Evolutionary conservation across 2,113 vertebrate genomes (phyloP).

Genomic region (Hypomesus transpacificus): DNA sequence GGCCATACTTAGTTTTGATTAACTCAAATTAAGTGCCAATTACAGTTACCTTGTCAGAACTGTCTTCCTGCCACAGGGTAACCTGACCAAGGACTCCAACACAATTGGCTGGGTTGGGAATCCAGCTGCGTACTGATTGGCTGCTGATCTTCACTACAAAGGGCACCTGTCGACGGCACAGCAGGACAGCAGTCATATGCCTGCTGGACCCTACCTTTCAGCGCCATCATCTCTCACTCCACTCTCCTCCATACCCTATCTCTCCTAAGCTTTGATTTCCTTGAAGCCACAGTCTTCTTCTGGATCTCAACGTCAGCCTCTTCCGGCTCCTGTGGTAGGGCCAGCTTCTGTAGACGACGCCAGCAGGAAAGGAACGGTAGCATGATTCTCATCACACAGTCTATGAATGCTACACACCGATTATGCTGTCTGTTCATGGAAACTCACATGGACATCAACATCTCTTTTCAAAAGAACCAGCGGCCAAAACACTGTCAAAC

Average conservation of each 20-base stretch:
- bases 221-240: neutral
- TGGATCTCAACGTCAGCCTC: constrained; percentile 20
- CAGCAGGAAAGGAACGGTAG: too few species aligned
- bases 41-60: constrained; percentile 43
- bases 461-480: too few species aligned
- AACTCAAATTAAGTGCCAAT: neutral
- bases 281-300: constrained; percentile 26
- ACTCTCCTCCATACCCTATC: constrained; percentile 44
- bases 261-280: constrained; percentile 38
- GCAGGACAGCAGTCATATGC: neutral
- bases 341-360: too few species aligned
- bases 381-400: too few species aligned
- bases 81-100: constrained; percentile 42
- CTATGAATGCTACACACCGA: too few species aligned
- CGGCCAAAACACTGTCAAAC: too few species aligned
- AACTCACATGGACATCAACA: too few species aligned
- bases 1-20: neutral
- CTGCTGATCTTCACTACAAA: constrained; percentile 30
- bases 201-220: neutral
- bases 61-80: constrained; percentile 41
- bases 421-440: too few species aligned
- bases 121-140: constrained; percentile 30
- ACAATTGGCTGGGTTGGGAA: constrained; percentile 36
- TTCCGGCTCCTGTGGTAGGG: constrained; percentile 15
- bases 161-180: constrained; percentile 10